Evolutionary conservation across 2,113 vertebrate genomes (phyloP), one percentile per base, ranked within the genome.

Genomic region (Sapayoa aenigma): DNA sequence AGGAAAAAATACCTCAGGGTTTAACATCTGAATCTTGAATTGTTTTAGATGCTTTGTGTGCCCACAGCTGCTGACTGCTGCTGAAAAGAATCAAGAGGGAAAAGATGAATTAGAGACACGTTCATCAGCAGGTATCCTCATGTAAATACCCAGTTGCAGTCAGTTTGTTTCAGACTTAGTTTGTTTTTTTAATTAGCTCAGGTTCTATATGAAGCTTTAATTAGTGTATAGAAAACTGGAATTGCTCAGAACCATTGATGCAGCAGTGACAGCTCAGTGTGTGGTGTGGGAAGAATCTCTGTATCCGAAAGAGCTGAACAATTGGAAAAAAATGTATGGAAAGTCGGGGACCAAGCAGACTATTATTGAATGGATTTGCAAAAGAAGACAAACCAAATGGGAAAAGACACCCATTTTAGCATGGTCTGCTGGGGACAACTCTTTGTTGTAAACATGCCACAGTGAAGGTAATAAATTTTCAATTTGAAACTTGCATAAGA

Each of bases 21-120:
- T 94, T 93, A 84, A 91, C 83, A 84, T 81, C 85, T 78, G 82
- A 95, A 77, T 96, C 65, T 88, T 60, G 60, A 81, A 72, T 92
- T 89, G 68, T 44, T 95, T 31, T 13, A 35, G 56, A 72, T 77
- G 37, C n/a, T 90, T 74, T 27, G 0, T 44, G 68, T 92, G 72
- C 52, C 59, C 56, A 56, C 90, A 95, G 90, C 55, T 94, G 90
- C 75, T 94, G 82, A 42, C 31, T 84, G 85, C 68, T 80, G 56
- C 82, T 87, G 76, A 81, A 92, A 92, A 87, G 68, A 90, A 83
- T 68, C 72, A 60, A 85, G 79, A 92, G 79, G 52, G 30, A 76
- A 47, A 62, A 87, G 60, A 59, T 78, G 62, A 84, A 60, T 7
- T 63, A 44, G 50, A 62, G 86, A 60, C 52, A 60, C 8, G 9